These are phyloP conservation scores for Melanotaenia boesemani DNA, from an alignment of 2,797 vertebrate species.

Conservation along the genomic window DNA sequence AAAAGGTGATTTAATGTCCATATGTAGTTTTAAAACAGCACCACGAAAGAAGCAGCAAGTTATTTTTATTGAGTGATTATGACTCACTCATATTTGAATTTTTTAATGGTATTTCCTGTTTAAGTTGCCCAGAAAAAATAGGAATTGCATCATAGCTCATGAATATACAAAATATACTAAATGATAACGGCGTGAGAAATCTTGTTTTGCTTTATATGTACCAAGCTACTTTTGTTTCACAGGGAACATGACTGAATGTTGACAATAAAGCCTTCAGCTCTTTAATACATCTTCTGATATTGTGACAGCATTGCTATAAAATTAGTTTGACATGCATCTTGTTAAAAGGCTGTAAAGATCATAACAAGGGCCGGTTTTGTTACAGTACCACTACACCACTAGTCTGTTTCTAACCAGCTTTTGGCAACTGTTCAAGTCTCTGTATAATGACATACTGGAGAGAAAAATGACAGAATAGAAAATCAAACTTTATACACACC, in stretches of 20 bases:
- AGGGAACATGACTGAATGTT: conserved; percentile 29
- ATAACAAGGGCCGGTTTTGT: conserved; percentile 4
- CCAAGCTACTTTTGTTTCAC: conserved; percentile 28
- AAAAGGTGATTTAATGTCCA: not conserved
- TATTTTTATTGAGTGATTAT: conserved; percentile 49
- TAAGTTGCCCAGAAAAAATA: conserved; percentile 13
- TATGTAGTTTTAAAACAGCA: not conserved
- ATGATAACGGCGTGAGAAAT: conserved; percentile 41
- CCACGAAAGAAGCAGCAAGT: conserved; percentile 14
- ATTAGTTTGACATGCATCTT: not conserved
- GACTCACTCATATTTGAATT: conserved; percentile 38
- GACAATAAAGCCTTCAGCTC: conserved; percentile 32
- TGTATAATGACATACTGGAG: conserved; percentile 24
- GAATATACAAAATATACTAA: conserved; percentile 23
- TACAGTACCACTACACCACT: conserved; percentile 1
- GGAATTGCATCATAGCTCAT: conserved; percentile 31
- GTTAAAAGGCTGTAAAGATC: conserved; percentile 26
- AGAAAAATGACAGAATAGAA: conserved; percentile 23
- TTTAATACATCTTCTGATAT: conserved; percentile 18
- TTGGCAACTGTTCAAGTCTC: conserved; percentile 21
- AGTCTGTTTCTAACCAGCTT: not conserved
- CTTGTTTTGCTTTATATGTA: conserved; percentile 36
- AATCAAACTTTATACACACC: conserved; percentile 31
- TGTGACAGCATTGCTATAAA: conserved; percentile 29
- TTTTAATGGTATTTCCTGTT: conserved; percentile 17